phyloP scores from a whole-genome alignment of 2,113 vertebrate species.

The Grus americana region DNA sequence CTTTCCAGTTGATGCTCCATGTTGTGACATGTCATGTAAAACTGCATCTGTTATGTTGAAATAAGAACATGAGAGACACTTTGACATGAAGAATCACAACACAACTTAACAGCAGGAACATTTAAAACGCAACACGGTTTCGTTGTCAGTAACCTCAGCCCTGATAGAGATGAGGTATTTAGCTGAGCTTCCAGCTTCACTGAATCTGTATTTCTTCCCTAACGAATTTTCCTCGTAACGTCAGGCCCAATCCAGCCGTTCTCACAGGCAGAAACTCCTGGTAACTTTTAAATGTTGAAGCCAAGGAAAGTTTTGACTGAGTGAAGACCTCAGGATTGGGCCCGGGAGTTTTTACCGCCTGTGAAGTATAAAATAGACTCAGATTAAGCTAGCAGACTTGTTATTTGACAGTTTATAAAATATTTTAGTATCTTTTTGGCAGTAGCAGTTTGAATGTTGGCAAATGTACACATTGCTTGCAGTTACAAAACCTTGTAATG shows the following conservation, averaged over 20 bases:
- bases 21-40: constrained; percentile 47
- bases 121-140: background rate
- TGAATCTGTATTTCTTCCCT: background rate
- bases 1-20: constrained; percentile 38
- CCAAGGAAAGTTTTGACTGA: background rate
- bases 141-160: background rate
- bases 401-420: constrained; percentile 85
- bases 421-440: constrained; percentile 84
- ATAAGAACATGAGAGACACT: background rate
- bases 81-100: constrained; percentile 36
- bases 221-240: background rate
- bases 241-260: background rate
- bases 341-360: constrained; percentile 68
- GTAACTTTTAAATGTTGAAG: background rate
- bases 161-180: background rate
- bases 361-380: constrained; percentile 74
- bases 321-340: background rate
- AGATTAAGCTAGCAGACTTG: constrained; percentile 81
- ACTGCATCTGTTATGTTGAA: constrained; percentile 41
- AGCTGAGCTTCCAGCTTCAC: background rate
- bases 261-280: background rate
- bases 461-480: constrained; percentile 75
- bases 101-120: constrained; percentile 3
- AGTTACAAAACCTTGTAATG: constrained; percentile 78
- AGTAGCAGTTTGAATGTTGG: constrained; percentile 81